Evolutionary conservation across 2,113 vertebrate species (phyloP).

Genomic region (Plestiodon gilberti): DNA sequence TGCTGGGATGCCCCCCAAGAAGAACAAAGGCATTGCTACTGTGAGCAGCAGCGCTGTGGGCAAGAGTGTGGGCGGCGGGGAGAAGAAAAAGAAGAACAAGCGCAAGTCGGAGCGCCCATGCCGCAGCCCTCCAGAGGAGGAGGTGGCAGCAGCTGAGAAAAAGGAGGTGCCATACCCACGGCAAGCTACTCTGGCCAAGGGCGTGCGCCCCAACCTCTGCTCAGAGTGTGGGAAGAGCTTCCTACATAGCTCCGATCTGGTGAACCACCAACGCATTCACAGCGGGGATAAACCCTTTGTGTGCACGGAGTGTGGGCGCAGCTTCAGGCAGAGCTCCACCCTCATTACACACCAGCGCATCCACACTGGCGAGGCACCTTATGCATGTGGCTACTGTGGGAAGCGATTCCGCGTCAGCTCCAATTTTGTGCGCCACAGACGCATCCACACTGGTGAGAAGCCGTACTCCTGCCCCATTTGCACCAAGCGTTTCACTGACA

Average conservation of each 20-base stretch:
- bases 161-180: constrained; percentile 18
- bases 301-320: constrained; percentile 37
- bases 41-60: not conserved
- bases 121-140: not conserved
- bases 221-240: constrained; percentile 15
- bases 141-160: constrained; percentile 25
- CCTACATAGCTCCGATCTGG: not conserved
- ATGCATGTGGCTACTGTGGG: constrained; percentile 64
- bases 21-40: not conserved
- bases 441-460: constrained; percentile 58
- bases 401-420: constrained; percentile 61
- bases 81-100: constrained; percentile 4
- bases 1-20: not conserved
- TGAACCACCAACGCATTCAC: constrained; percentile 36
- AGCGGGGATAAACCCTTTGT: constrained; percentile 12
- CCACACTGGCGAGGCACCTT: constrained; percentile 66
- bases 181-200: not conserved
- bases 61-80: not conserved
- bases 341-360: constrained; percentile 66
- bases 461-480: constrained; percentile 71
- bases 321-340: constrained; percentile 35
- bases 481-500: constrained; percentile 60
- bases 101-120: not conserved
- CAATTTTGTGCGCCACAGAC: constrained; percentile 59
- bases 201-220: not conserved